Evolutionary conservation across 2,797 vertebrate species (phyloP), one percentile per base, ranked within the genome.

Genomic region (Hephaestus fuliginosus): DNA sequence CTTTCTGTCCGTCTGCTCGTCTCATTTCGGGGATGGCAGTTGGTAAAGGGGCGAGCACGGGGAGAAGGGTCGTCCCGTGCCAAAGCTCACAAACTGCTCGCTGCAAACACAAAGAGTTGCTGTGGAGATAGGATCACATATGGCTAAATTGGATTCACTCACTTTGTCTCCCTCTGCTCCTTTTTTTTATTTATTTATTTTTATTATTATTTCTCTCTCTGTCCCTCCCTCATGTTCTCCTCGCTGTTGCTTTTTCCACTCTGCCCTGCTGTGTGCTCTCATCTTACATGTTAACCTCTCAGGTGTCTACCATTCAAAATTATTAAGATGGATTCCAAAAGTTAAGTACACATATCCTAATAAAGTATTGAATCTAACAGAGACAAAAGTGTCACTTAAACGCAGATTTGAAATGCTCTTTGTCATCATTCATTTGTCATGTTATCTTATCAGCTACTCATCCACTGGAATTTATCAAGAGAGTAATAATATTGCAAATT

Each of bases 81-180:
- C 94, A 95, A 95, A 94, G 91, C 93, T 91, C 89, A 93, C 92
- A 95, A 89, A 90, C 87, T 89, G 88, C 89, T 93, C 83, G 33
- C 91, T 87, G 88, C 79, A 85, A 86, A 87, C 89, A 93, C 89
- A 92, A 89, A 89, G 89, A 90, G 93, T 95, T 96, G 90, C 95
- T 86, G 91, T 93, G 94, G 95, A 92, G 93, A 95, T 91, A 70
- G 81, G 87, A 91, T 92, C 92, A 88, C 88, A 88, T 89, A 89
- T 89, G 88, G 90, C 88, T 86, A 91, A 90, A 93, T 89, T 93
- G 88, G 86, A 90, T 92, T 90, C 89, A 78, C 76, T 82, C 82
- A 79, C 85, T 79, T 80, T 80, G 72, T 86, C 81, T 79, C 67
- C 76, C 72, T 43, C 0, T 39, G 1, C 71, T 74, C 60, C 65